A percentile compares a stretch with the other conserved stretches of the same genome.
phyloP scores from a whole-genome alignment of 2,888 invertebrate genomes.

The Andrena bucephala region DNA sequence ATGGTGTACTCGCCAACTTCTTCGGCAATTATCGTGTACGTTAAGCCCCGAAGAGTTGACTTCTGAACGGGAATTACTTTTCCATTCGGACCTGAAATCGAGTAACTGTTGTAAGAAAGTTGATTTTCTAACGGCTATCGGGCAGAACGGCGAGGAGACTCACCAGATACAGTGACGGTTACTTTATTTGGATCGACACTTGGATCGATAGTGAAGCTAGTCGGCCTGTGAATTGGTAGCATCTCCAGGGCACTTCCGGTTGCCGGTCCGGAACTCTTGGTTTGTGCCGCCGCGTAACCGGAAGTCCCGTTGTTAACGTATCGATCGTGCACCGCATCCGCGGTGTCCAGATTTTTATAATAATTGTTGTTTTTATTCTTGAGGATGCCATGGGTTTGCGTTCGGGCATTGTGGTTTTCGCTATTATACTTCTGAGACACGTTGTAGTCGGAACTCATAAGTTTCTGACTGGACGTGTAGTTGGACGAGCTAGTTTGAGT shows the following conservation, averaged over 20 bases:
- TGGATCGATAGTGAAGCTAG: conserved; percentile 87
- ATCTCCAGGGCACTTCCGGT: conserved; percentile 88
- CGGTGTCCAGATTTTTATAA: conserved; percentile 77
- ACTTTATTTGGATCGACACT: conserved; percentile 85
- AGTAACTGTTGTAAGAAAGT: background rate
- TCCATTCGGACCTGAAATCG: conserved; percentile 82
- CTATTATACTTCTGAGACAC: conserved; percentile 71
- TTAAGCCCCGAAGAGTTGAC: conserved; percentile 80
- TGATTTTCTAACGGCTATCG: background rate
- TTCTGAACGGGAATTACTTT: conserved; percentile 83
- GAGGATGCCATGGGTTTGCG: conserved; percentile 80
- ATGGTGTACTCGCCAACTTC: conserved; percentile 95
- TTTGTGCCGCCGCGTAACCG: conserved; percentile 51
- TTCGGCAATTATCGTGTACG: conserved; percentile 89
- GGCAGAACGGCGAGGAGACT: conserved; percentile 19
- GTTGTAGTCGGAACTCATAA: conserved; percentile 74
- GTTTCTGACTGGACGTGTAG: conserved; percentile 71
- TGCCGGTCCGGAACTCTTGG: conserved; percentile 52
- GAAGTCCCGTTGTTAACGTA: conserved; percentile 71
- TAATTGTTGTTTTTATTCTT: conserved; percentile 82
- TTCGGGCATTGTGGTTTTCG: conserved; percentile 71
- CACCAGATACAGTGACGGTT: conserved; percentile 86
- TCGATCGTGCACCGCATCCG: conserved; percentile 77
- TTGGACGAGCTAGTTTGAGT: conserved; percentile 76
- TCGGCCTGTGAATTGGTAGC: conserved; percentile 87